A percentile compares a stretch with the other conserved stretches of the same genome.
phyloP scores from a whole-genome alignment of 1,140 invertebrate genomes.

The Pomacea maculata region DNA sequence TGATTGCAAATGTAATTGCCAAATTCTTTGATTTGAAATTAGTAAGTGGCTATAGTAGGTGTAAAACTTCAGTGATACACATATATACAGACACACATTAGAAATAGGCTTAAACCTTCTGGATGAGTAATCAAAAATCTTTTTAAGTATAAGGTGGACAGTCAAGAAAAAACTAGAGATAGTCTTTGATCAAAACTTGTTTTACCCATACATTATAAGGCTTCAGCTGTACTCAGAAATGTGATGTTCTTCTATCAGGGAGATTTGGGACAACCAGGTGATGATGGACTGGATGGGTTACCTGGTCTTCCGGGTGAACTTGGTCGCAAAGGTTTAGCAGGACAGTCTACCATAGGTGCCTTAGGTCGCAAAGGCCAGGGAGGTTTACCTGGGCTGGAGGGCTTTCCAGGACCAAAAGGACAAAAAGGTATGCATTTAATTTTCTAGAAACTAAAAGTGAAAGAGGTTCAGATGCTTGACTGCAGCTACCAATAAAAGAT shows the following conservation, averaged over 20 bases:
- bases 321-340: slow-evolving; percentile 59
- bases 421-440: slow-evolving; percentile 13
- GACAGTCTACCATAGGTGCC: slow-evolving; percentile 36
- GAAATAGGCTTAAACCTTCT: no score
- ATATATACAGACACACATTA: no score
- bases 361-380: slow-evolving; percentile 35
- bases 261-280: slow-evolving; percentile 36
- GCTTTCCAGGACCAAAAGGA: slow-evolving; percentile 37
- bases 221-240: background rate
- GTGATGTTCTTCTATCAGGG: slow-evolving; percentile 26
- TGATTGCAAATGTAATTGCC: background rate
- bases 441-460: no score
- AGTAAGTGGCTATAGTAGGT: background rate
- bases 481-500: no score
- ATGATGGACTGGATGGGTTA: slow-evolving; percentile 56
- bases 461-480: no score
- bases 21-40: no score
- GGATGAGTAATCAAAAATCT: no score
- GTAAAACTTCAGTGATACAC: background rate
- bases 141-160: no score
- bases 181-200: no score
- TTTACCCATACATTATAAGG: no score
- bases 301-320: slow-evolving; percentile 59
- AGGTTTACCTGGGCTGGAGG: slow-evolving; percentile 43
- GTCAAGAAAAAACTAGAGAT: no score